Evolutionary conservation across 2,797 vertebrate genomes (phyloP).

Genomic region (Phyllotis vaccarum): DNA sequence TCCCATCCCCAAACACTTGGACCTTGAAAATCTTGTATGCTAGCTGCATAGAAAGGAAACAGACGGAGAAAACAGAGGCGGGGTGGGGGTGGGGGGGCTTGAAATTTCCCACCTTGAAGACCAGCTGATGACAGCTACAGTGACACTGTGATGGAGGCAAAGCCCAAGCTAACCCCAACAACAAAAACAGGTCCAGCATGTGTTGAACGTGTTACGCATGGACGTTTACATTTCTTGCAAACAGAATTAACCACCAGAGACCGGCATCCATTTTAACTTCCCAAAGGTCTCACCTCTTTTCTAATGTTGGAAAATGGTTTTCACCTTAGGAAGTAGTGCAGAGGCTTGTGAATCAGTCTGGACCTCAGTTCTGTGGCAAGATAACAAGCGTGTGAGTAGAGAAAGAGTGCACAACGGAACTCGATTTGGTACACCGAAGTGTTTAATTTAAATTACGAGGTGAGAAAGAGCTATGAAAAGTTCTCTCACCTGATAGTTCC

Average conservation of each 20-base stretch:
- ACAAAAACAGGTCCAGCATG: neutral
- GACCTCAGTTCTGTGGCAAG: slow-evolving; percentile 18
- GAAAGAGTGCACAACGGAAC: slow-evolving; percentile 1
- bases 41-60: neutral
- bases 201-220: neutral
- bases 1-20: slow-evolving; percentile 48
- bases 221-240: neutral
- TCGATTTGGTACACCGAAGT: slow-evolving; percentile 40
- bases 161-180: neutral
- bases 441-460: slow-evolving; percentile 60
- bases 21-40: slow-evolving; percentile 45
- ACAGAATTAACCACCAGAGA: neutral
- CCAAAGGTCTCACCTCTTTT: slow-evolving; percentile 4
- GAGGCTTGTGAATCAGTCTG: neutral
- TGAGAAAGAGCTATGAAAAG: slow-evolving; percentile 33
- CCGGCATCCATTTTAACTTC: neutral
- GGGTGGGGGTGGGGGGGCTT: neutral
- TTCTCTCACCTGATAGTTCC: slow-evolving; percentile 45
- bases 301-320: neutral
- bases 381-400: neutral
- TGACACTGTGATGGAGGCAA: neutral
- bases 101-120: neutral
- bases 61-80: neutral
- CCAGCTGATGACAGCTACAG: neutral
- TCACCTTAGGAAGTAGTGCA: neutral